Evolutionary conservation across 2,888 invertebrate genomes (phyloP), one percentile per base, ranked within the genome.

Genomic region (Asteroscopus sphinx): DNA sequence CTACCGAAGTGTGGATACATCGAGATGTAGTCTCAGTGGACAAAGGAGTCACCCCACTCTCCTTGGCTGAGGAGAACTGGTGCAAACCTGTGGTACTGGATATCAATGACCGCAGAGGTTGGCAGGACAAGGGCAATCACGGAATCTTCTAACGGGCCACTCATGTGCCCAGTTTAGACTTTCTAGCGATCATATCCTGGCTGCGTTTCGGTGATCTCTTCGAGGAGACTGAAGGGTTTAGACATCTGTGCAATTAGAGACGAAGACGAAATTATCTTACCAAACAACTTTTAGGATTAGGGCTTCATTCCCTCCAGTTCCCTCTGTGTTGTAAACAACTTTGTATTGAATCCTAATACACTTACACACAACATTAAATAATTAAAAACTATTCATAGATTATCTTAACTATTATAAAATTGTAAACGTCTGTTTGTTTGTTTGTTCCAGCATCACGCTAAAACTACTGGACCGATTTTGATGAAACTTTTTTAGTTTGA

Each of bases 21-120:
- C 25, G 39, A 39, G n/a, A 39, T 12, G 21, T 25, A 5, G 25
- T 25, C 12, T n/a, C 39, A 17, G 21, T 25, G n/a, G 21, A 39
- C 12, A 39, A 39, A 17, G 39, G 21, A 11, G 21, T 39, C 39
- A 21, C 39, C 2, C 39, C 39, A 12, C 25, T 25, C 39, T 21
- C 21, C 25, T 39, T 39, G 39, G 35, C 35, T 35, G 16, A 35
- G 16, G 35, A 35, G 9, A 35, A 35, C 35, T 35, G 16, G 35
- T 9, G 12, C 35, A 16, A 35, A n/a, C 30, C n/a, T 32, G 30
- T n/a, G 3, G 30, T 32, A 32, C 30, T 32, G 3, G 11, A 11
- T 32, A 32, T n/a, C 5, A 32, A 32, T 32, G 11, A 11, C 30
- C 30, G 30, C n/a, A 3, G 30, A 32, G n/a, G 3, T n/a, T n/a